Evolutionary conservation across 2,113 vertebrate genomes (phyloP), one percentile per base, ranked within the genome.

Genomic region (Manacus vitellinus): DNA sequence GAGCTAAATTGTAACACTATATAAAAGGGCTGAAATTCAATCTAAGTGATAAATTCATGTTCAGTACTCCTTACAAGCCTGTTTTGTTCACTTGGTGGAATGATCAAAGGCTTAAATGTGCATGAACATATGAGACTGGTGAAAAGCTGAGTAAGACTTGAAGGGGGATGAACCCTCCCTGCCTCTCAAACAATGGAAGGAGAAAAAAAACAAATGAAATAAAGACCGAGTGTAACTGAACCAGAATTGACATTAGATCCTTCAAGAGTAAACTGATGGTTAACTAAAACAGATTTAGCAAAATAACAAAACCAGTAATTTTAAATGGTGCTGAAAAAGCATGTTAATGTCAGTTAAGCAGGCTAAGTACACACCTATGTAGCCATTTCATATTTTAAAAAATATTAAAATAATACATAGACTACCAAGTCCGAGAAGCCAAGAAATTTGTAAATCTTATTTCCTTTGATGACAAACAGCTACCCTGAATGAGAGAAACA

Each of bases 391-490:
- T 44, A 77, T 66, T 89, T 88, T 93, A 47, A 76, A 94, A 78
- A 84, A 6, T 56, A 83, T 66, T 62, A 86, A 78, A 92, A 59
- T 56, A 93, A 87, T 31, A 67, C 25, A 47, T 15, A 92, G 71
- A 74, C 31, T 58, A 80, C 9, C 25, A 74, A 61, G 55, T 63
- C 55, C 23, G 84, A 88, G 49, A 93, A 3, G 20, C 37, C 59
- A 92, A 88, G 35, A 92, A 74, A 86, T 9, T 44, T 0, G 0
- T 67, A 79, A 75, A 46, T 59, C 43, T 52, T 67, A 14, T 67
- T 62, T 92, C 71, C 28, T 94, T 86, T 91, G 37, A 88, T 22
- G 47, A 89, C 55, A 84, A 92, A 93, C 68, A 83, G 56, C 30
- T 47, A 84, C 52, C 19, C 16, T 39, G 46, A 92, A 93, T 12